Base-by-base conservation (phyloP, 2,888 invertebrate genomes). In the Adela reaumurella region DNA sequence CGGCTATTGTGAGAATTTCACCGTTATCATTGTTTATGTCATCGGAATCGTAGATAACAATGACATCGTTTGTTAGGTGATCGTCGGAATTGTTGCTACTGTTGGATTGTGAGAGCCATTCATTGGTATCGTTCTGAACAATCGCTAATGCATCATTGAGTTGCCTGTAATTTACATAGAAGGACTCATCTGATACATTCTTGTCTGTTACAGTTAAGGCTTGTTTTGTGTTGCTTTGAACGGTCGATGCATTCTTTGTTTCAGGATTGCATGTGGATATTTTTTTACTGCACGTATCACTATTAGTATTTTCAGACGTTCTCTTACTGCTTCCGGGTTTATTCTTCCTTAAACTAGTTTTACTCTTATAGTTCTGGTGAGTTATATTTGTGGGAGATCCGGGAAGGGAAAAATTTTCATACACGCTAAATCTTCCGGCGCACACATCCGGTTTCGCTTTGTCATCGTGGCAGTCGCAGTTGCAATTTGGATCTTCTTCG, bases 331-430 rank as follows among this genome's bases (percentile, higher is more conserved):
- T 24, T 8, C 14, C 8, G 14, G 18, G 11, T 45, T 59, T 64
- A 24, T 51, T 51, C 46, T 64, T 70, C 50, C 65, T 71, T 20
- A 77, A 57, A 57, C 59, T 68, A 6, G 58, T 69, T 53, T 72
- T 77, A 1, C 66, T 59, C 16, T 74, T 67, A 51, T 78, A 78
- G 53, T 78, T 78, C 18, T 50, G 64, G 54, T 77, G 77, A 0
- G 64, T 65, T 24, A 78, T 70, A 48, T 62, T 64, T 44, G 61
- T 69, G 0, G 77, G 77, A 1, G 77, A 77, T 2, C 76, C 74
- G 0, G 77, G 76, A 16, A 77, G 51, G 0, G 77, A 77, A 50
- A 78, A 78, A 51, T 78, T 72, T 49, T 78, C 67, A 28, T 74
- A 77, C 1, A 74, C 59, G 48, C 72, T 74, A 10, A 61, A 55